Conservation (phyloP, 2,113 vertebrate genomes). For the Chloebia gouldiae region DNA sequence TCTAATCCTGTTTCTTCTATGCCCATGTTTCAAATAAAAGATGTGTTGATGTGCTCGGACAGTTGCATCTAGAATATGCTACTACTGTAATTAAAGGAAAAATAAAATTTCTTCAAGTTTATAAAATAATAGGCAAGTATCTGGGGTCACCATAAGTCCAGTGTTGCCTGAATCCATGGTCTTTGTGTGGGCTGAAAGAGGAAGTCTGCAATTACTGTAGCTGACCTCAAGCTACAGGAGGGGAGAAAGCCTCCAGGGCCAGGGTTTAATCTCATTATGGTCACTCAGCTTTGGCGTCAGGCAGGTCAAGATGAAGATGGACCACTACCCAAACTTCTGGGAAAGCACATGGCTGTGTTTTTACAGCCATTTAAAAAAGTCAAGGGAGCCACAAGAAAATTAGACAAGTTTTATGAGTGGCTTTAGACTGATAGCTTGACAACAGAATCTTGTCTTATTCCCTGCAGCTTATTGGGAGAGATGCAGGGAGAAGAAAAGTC, state of each 20-base stretch:
- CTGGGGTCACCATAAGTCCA: background rate
- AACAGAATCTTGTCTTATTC: background rate
- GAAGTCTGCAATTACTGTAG: background rate
- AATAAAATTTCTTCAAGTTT: background rate
- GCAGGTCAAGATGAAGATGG: background rate
- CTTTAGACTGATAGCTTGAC: background rate
- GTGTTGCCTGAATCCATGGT: rapidly evolving
- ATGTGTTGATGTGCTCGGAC: background rate
- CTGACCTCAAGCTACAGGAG: background rate
- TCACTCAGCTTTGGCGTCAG: background rate
- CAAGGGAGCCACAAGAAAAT: background rate
- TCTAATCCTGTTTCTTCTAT: background rate
- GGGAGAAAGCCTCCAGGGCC: background rate
- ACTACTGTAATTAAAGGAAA: background rate
- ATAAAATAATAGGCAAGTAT: background rate
- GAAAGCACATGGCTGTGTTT: background rate
- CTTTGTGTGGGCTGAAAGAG: background rate
- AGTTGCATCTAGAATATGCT: background rate
- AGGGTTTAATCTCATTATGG: background rate
- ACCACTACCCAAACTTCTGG: background rate
- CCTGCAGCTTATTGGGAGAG: background rate
- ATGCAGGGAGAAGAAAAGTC: background rate
- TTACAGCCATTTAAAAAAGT: background rate
- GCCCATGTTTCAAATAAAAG: background rate
- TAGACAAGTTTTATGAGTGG: background rate